Conservation (phyloP, 2,888 invertebrate species). For the Sepioteuthis lessoniana region DNA sequence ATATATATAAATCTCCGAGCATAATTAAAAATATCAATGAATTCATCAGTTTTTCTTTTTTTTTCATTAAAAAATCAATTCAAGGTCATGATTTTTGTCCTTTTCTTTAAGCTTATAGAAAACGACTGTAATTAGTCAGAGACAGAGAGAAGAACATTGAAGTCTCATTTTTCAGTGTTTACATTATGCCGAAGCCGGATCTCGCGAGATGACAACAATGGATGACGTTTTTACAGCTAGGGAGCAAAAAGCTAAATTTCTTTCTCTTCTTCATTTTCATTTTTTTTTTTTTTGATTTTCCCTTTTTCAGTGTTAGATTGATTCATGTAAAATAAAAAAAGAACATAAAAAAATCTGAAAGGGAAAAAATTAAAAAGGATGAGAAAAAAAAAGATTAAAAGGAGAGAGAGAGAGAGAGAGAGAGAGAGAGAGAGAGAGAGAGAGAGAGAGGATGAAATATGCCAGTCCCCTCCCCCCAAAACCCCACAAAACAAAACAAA, state of each 20-base stretch:
- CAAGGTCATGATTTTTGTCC: too few species aligned
- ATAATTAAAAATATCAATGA: background rate
- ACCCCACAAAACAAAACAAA: too few species aligned
- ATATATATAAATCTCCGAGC: background rate
- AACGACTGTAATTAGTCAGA: background rate
- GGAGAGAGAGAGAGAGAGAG: background rate
- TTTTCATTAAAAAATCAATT: too few species aligned
- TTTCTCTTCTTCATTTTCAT: background rate
- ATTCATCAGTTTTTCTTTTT: background rate
- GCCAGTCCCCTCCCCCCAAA: too few species aligned
- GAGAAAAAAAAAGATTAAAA: background rate
- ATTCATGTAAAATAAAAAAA: background rate
- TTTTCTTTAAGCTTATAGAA: background rate
- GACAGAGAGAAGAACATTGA: background rate
- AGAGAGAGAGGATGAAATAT: too few species aligned
- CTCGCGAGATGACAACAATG: background rate
- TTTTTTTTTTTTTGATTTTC: too few species aligned
- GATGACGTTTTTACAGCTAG: background rate
- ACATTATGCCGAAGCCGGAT: background rate
- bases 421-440: background rate
- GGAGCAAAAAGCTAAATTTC: background rate
- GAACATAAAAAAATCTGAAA: background rate
- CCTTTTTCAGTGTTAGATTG: background rate
- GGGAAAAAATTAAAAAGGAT: background rate
- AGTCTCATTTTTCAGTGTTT: slow-evolving; percentile 7